Base-by-base conservation (phyloP, 30 jellyfish, hydroid and myxozoan genomes). In the Aurelia sp. region DNA sequence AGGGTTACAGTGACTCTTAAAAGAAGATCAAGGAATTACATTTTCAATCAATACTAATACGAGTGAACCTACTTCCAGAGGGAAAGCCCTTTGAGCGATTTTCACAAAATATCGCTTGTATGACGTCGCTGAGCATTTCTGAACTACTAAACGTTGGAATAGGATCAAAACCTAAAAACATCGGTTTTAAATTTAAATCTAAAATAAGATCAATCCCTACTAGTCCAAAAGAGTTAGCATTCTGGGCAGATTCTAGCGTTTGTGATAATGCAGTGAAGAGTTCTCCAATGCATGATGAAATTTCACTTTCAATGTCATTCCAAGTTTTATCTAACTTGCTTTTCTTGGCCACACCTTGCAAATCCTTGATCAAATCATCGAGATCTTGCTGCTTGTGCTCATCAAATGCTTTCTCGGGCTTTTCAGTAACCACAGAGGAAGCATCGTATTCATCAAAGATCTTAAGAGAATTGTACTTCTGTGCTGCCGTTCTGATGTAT, bases 391-490 rank as follows among this genome's bases (percentile, higher is more conserved):
- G 84, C 20, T 35, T 51, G 51, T 64, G 82, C 5, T 48, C 4
- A 41, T 48, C 85, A 30, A 80, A 30, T 11, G 62, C 75, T 18
- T 73, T 59, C 12, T 55, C 73, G 0, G 93, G 84, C 30, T 48
- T 59, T 47, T 62, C 79, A 11, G 94, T 78, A 1, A 78, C 55
- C 17, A 71, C 23, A 11, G 96, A 50, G 3, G 93, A 61, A 0
- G 85, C 62, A 21, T 91, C 92, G 51, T 85, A 91, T 60, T 91
- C 98, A 73, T 85, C 86, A 22, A 71, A 62, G 12, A 79, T 31
- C 77, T 53, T 52, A 44, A 48, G 18, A 6, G 78, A 59, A 48
- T 51, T 44, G 86, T 11, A 85, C 52, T 78, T 74, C 30, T 30
- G 73, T 66, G 62, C 51, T 7, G 96, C 73, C 62, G 65, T 30